Evolutionary conservation across 2,113 vertebrate species (phyloP).

Genomic region (Melanotaenia duboulayi): DNA sequence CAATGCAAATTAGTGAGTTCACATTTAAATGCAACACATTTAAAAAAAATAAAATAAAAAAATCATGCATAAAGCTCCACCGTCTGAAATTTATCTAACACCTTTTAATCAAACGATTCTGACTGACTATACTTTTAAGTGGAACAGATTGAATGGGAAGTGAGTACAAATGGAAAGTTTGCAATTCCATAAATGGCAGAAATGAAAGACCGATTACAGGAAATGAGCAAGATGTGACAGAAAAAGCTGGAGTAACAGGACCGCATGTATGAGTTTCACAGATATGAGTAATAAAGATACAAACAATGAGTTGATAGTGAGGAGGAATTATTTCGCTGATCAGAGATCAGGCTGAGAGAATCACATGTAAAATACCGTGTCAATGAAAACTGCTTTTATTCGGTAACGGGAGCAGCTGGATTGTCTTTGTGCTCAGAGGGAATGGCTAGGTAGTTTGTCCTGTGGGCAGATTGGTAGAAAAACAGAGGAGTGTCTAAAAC

Average conservation of each 20-base stretch:
- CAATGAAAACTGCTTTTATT: constrained; percentile 83
- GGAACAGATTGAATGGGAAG: constrained; percentile 4
- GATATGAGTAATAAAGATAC: constrained; percentile 35
- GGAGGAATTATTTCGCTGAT: constrained; percentile 37
- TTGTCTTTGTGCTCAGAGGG: constrained; percentile 96
- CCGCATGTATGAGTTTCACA: constrained; percentile 31
- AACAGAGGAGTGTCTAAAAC: constrained; percentile 66
- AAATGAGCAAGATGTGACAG: constrained; percentile 7
- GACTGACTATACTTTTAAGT: not conserved
- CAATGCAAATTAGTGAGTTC: constrained; percentile 1
- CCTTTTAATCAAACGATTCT: too few species aligned
- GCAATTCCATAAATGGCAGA: constrained; percentile 21
- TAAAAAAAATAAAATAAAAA: not conserved
- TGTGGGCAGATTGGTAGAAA: constrained; percentile 75
- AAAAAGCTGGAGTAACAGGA: constrained; percentile 37
- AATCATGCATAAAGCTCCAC: not conserved
- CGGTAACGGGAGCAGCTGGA: constrained; percentile 87
- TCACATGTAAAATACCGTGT: constrained; percentile 81
- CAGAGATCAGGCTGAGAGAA: constrained; percentile 25
- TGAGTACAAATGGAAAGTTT: constrained; percentile 15
- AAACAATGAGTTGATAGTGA: constrained; percentile 59
- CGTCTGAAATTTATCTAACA: not conserved
- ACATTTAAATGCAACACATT: not conserved
- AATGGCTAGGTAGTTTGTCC: constrained; percentile 96
- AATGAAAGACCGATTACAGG: constrained; percentile 31